Base-by-base conservation (phyloP, 2,113 vertebrate genomes). In the Naja naja region DNA sequence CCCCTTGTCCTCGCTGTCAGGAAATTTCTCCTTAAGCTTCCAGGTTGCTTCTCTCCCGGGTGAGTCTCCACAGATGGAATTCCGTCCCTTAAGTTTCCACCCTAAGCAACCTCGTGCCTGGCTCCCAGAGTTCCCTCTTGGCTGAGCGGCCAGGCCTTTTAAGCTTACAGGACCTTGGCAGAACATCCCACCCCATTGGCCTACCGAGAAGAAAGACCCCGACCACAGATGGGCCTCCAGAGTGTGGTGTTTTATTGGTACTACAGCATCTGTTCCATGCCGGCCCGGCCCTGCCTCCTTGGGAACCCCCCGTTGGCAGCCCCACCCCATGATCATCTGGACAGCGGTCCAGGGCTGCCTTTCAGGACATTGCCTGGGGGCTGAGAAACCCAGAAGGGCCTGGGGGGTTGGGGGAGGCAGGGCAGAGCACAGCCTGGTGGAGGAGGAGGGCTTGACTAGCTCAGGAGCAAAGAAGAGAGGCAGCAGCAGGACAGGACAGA, bases 181-280 rank as follows among this genome's bases (percentile, higher is more conserved):
- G 3, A 20, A 8, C 69, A 9, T 39, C 30, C 60, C 30, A 5
- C 4, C 60, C 60, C 1, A 0, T 14, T 11, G 43, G 18, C 20
- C 30, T 1, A 0, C 3, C 2, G 0, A 23, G 18, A 45, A 60
- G 25, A 90, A 93, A 60, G 54, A 58, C 89, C 30, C 39, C 54
- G 6, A 45, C 45, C 34, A 23, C 23, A 18, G 47, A 5, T 30
- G 92, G 92, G 88, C 55, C 54, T 93, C 89, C 89, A 87, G 74
- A 43, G 89, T 43, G 45, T 60, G 45, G 45, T 45, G n/a, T 92
- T 92, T 54, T 92, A 93, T 93, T 93, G 89, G 81, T 64, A 14
- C 54, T 53, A 30, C 54, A 90, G 74, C 88, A 3, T 14, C 43
- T 81, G 88, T 93, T 53, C 74, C 92, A 58, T 53, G 74, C 64